phyloP scores from a whole-genome alignment of 2,113 vertebrate species.

The Tyrannus savana region DNA sequence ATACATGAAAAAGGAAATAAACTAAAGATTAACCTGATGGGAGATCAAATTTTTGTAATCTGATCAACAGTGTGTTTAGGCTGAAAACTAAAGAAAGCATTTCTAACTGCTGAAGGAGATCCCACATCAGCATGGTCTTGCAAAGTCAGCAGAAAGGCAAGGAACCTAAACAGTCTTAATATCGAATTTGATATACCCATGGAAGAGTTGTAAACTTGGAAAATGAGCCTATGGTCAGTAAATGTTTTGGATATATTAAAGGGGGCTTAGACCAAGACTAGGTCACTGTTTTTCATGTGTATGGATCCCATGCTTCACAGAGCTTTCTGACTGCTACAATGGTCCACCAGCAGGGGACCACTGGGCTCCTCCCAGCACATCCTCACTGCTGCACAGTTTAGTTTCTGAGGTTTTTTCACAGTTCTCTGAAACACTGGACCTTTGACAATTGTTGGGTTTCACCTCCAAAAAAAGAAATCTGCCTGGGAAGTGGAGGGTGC shows the following conservation, averaged over 20 bases:
- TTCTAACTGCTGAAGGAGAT: not conserved
- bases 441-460: not conserved
- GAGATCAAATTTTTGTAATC: not conserved
- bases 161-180: not conserved
- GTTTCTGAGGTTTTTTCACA: not conserved
- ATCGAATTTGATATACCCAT: not conserved
- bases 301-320: not conserved
- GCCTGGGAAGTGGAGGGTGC: not conserved
- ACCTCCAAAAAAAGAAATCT: not conserved
- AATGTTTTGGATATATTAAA: not conserved
- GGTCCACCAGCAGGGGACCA: not conserved
- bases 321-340: not conserved
- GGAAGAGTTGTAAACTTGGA: not conserved
- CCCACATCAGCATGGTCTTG: not conserved
- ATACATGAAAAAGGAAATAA: not conserved
- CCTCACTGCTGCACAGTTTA: not conserved
- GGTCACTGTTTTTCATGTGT: not conserved
- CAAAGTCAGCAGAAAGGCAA: not conserved
- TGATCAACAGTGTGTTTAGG: not conserved
- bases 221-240: not conserved
- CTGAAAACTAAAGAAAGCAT: not conserved
- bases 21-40: not conserved
- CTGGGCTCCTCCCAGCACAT: not conserved
- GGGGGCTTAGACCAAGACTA: not conserved
- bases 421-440: not conserved